Percentiles rank a stretch among this genome's conserved stretches.
Conservation (phyloP, 2,113 vertebrate genomes). For the Amblyopsis rosae region DNA sequence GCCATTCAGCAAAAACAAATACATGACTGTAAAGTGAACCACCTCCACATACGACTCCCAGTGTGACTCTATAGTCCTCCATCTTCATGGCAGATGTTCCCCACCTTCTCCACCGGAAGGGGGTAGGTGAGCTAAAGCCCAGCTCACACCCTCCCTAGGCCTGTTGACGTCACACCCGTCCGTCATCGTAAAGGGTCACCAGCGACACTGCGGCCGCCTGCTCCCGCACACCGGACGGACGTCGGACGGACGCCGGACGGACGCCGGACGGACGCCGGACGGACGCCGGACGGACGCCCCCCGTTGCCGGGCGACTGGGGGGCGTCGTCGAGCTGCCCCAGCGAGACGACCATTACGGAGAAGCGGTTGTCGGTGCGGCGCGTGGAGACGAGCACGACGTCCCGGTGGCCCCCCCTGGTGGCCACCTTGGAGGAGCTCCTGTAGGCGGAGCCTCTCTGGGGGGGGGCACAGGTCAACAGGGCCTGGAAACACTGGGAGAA, state of each 20-base stretch:
- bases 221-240: constrained; percentile 39
- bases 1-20: too few relatives aligned
- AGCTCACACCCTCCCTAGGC: too few relatives aligned
- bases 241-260: constrained; percentile 31
- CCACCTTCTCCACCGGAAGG: too few relatives aligned
- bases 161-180: background rate
- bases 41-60: too few relatives aligned
- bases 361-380: constrained; percentile 45
- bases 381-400: constrained; percentile 3
- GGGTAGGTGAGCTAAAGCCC: too few relatives aligned
- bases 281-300: constrained; percentile 37
- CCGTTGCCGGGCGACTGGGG: constrained; percentile 39
- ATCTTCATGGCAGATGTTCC: too few relatives aligned
- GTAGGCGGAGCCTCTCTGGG: constrained; percentile 51
- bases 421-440: constrained; percentile 69
- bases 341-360: constrained; percentile 64
- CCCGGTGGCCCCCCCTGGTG: constrained; percentile 48
- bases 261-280: constrained; percentile 38
- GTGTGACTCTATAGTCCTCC: too few relatives aligned
- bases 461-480: constrained; percentile 67
- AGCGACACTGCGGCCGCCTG: constrained; percentile 46
- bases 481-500: constrained; percentile 83
- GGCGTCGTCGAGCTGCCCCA: constrained; percentile 37
- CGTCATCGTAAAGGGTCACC: constrained; percentile 55
- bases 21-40: too few relatives aligned